Evolutionary conservation across 2,888 invertebrate species (phyloP).

Genomic region (Caradrina clavipalpis): DNA sequence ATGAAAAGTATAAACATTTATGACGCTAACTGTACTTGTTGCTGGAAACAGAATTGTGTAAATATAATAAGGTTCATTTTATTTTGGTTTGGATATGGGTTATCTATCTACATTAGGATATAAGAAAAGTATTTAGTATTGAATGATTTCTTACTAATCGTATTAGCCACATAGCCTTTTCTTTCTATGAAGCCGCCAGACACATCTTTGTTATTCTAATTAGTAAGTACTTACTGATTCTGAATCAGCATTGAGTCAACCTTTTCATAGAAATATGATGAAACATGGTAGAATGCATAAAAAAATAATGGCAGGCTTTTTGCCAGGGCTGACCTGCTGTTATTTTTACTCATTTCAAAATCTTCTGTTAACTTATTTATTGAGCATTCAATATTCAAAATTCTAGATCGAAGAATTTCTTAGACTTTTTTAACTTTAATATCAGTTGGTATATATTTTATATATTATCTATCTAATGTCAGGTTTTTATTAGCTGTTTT

Average conservation of each 20-base stretch:
- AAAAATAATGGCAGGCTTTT: not conserved
- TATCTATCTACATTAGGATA: not conserved
- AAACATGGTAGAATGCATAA: not conserved
- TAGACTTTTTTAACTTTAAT: not conserved
- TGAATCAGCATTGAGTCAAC: conserved; percentile 33
- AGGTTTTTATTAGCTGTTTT: not conserved
- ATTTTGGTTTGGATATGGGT: too few relatives aligned
- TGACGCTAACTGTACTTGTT: conserved; percentile 40
- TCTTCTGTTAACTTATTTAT: conserved; percentile 29
- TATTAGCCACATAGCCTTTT: not conserved
- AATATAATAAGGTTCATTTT: not conserved
- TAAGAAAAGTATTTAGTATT: not conserved
- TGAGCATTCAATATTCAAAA: conserved; percentile 18
- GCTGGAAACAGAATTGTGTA: conserved; percentile 53
- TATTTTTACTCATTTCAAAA: not conserved
- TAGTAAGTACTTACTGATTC: conserved; percentile 22
- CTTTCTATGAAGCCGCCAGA: not conserved
- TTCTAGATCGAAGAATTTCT: conserved; percentile 1
- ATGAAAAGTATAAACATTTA: conserved; percentile 23
- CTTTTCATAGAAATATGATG: conserved; percentile 25
- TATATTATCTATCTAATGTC: conserved; percentile 2
- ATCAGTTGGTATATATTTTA: not conserved
- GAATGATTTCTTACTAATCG: too few relatives aligned
- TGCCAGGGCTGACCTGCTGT: not conserved
- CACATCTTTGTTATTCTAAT: conserved; percentile 3